Evolutionary conservation across 2,888 invertebrate genomes (phyloP), one percentile per base, ranked within the genome.

Genomic region (Leptinotarsa peninsularis): DNA sequence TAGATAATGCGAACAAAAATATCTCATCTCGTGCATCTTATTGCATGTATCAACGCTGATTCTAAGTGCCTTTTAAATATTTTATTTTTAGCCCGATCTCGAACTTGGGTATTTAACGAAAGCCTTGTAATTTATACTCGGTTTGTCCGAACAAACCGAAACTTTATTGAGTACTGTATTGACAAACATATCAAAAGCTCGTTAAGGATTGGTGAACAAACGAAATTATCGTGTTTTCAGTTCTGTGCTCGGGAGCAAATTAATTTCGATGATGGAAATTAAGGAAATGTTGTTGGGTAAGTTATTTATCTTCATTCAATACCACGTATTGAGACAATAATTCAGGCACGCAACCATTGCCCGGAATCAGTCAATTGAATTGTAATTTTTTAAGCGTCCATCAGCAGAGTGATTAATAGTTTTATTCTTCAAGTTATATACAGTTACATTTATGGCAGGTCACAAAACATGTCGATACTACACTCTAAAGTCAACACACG

Each of bases 61-160:
- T 56, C 21, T 73, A 73, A 73, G 73, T 73, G 73, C 67, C 54
- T 73, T 73, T 73, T 73, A 73, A 73, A 73, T 68, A 67, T 52
- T 71, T 71, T 71, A 71, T 71, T 71, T 71, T 71, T 66, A 52
- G 71, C 15, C 69, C 33, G 33, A 15, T 63, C 33, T 63, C 63
- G 14, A 63, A 63, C n/a, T 63, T n/a, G 5, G 63, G 4, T 43
- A n/a, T n/a, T 63, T 33, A 63, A n/a, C 43, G 63, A 33, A n/a
- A 27, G 43, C 27, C 18, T 17, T 33, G 17, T 63, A 63, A 63
- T 63, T 33, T 23, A 58, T 43, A 33, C 33, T 18, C 15, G n/a
- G 21, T 15, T 60, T 27, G 27, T 4, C 23, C 4, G 58, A 63
- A 63, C 18, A 7, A n/a, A 63, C 33, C 43, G 23, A 23, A 58